Evolutionary conservation across 2,797 vertebrate species (phyloP), one percentile per base, ranked within the genome.

Genomic region (Artibeus jamaicensis): DNA sequence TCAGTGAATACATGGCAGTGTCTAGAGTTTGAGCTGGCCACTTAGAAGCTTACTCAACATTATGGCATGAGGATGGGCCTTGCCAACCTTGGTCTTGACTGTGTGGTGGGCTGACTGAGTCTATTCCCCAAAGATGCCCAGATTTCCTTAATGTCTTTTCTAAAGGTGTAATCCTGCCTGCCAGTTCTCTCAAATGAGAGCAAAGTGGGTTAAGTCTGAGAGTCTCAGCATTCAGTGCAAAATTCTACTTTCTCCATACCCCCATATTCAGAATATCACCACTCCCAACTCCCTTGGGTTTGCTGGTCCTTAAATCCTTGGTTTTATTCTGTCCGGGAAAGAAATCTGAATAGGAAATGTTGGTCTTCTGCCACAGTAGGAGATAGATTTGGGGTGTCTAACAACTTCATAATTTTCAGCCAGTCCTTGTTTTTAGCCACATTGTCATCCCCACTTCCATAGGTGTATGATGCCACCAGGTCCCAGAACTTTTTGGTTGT

Each of bases 401-500:
- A 39, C 2, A 44, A 9, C 42, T 39, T 57, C n/a, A 24, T 9
- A 9, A 42, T 91, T 71, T 71, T 76, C 15, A 55, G 1, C 34
- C 18, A 0, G 2, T 46, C 37, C 21, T 87, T 53, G 2, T 74
- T 70, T 70, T 53, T 48, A 34, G 34, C 37, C 48, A 55, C 18
- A 21, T 9, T 0, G 1, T n/a, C 34, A 29, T 15, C 24, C 24
- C 22, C 70, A 2, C 3, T 22, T 53, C 29, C 12, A 0, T 22
- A 29, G 3, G 16, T 39, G n/a, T 26, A 14, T n/a, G 16, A 22
- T 24, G 44, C 48, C 37, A 42, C 24, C 24, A 6, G 18, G 67
- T 26, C n/a, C 91, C 14, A 39, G 26, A 68, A 5, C 8, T 37
- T 67, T 39, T 39, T 16, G 5, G n/a, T 86, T n/a, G 14, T 39